phyloP scores from a whole-genome alignment of 2,797 vertebrate genomes.

The Chloroceryle amazona region DNA sequence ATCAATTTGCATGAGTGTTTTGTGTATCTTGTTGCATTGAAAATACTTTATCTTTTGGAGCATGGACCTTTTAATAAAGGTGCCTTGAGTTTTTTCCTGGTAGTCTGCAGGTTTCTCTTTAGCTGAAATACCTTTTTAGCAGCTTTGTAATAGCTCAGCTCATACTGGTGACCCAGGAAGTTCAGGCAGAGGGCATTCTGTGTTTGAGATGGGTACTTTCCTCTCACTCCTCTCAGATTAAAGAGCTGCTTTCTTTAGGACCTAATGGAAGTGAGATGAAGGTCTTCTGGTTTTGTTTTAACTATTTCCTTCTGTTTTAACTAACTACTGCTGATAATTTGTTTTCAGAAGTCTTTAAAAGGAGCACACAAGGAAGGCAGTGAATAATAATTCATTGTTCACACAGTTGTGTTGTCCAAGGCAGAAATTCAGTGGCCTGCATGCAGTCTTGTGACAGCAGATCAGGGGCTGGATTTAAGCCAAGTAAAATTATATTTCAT shows the following conservation, averaged over 20 bases:
- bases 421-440: background rate
- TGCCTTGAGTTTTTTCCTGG: background rate
- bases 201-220: background rate
- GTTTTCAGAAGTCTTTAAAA: background rate
- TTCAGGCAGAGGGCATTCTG: rapidly evolving
- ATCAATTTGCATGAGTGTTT: too few species aligned
- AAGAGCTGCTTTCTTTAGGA: too few species aligned
- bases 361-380: background rate
- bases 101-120: background rate
- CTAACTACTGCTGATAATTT: background rate
- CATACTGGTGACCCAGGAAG: background rate
- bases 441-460: background rate
- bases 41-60: background rate
- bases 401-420: background rate
- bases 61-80: background rate
- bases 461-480: background rate
- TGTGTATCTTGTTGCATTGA: background rate
- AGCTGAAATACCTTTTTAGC: background rate
- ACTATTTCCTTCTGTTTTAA: background rate
- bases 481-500: background rate
- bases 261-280: background rate
- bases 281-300: too few species aligned
- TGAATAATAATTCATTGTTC: background rate
- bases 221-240: too few species aligned
- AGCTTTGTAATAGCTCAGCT: background rate